Evolutionary conservation across 2,888 invertebrate species (phyloP).

Genomic region (Acrobasis consociella): DNA sequence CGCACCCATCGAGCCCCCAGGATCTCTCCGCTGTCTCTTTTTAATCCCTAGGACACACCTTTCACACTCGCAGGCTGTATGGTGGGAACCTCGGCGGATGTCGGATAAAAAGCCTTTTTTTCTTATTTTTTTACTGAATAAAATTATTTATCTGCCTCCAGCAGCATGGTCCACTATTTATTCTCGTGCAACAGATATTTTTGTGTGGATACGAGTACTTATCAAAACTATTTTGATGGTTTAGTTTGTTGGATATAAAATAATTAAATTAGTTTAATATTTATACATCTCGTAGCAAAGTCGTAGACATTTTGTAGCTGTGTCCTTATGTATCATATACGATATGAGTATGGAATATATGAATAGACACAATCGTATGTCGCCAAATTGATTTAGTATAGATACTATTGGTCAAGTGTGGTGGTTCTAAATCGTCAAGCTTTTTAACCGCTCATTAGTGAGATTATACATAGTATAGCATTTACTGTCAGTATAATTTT

Average conservation of each 20-base stretch:
- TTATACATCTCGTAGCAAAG: too few species aligned
- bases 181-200: conserved; percentile 29
- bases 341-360: too few species aligned
- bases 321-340: too few species aligned
- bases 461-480: too few species aligned
- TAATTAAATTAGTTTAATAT: neutral
- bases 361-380: too few species aligned
- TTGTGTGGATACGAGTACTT: neutral
- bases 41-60: conserved; percentile 55
- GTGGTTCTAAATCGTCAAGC: too few species aligned
- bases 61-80: conserved; percentile 49
- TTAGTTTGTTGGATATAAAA: too few species aligned
- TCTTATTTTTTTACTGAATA: conserved; percentile 26
- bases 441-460: too few species aligned
- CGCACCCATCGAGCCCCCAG: conserved; percentile 63
- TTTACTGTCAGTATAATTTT: too few species aligned
- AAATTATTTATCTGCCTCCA: conserved; percentile 11
- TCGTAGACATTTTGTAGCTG: too few species aligned
- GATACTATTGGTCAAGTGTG: too few species aligned
- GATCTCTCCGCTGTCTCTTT: conserved; percentile 55
- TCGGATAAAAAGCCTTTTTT: conserved; percentile 28
- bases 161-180: conserved; percentile 28
- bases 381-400: too few species aligned
- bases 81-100: conserved; percentile 47
- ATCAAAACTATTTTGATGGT: neutral